A percentile compares a stretch with the other conserved stretches of the same genome.
Evolutionary conservation across 1,140 invertebrate genomes (phyloP).

Genomic region (Octopus sinensis): DNA sequence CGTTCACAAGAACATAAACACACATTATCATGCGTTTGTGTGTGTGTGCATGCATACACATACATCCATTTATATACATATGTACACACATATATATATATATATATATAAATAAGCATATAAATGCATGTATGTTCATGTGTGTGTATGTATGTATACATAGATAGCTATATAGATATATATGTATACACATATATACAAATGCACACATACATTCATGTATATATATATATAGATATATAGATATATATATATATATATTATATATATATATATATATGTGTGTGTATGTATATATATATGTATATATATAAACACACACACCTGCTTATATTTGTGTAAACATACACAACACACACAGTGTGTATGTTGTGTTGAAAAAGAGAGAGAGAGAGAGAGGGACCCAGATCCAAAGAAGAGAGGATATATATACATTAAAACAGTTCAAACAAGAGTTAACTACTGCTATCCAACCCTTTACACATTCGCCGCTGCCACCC

Average conservation of each 20-base stretch:
- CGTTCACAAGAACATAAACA: no score
- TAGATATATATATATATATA: not conserved
- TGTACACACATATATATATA: not conserved
- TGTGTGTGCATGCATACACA: not conserved
- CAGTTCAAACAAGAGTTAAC: no score
- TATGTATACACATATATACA: not conserved
- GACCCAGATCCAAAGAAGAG: no score
- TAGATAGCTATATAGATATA: slow-evolving; percentile 1
- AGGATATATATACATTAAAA: no score
- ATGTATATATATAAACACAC: slow-evolving; percentile 5
- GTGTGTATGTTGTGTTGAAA: not conserved
- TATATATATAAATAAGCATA: not conserved
- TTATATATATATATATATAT: slow-evolving; percentile 11
- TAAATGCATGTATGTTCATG: not conserved
- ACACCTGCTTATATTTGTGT: not conserved
- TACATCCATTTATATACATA: not conserved
- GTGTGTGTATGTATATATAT: not conserved
- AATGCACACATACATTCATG: not conserved
- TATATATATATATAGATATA: slow-evolving; percentile 5
- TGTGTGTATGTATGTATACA: not conserved
- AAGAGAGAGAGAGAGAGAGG: no score
- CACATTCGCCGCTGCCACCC: no score
- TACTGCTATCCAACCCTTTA: no score
- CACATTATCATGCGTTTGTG: no score
- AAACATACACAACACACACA: not conserved